Evolutionary conservation across 2,888 invertebrate species (phyloP).

Genomic region (Cynaeus angustus): DNA sequence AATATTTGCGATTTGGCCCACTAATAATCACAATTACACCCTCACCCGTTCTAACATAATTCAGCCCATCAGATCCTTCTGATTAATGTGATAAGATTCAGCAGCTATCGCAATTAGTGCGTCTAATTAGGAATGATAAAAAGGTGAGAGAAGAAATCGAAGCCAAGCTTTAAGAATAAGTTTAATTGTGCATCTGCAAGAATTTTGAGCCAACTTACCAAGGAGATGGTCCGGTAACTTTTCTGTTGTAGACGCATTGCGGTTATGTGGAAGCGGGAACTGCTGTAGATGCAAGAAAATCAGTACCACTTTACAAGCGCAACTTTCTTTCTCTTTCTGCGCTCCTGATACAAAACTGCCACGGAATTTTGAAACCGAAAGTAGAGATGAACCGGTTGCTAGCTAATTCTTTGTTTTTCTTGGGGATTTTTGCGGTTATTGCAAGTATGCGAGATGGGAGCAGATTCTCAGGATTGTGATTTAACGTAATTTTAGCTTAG

Average conservation of each 20-base stretch:
- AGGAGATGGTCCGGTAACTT: slow-evolving; percentile 7
- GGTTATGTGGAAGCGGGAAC: slow-evolving; percentile 26
- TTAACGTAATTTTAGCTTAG: too few species aligned
- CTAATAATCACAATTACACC: neutral
- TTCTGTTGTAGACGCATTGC: slow-evolving; percentile 38
- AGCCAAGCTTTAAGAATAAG: slow-evolving; percentile 21
- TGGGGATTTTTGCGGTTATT: neutral
- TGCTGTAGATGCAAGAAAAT: slow-evolving; percentile 34
- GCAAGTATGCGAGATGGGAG: too few species aligned
- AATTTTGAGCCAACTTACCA: slow-evolving; percentile 16
- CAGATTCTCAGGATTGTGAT: too few species aligned
- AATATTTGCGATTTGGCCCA: neutral
- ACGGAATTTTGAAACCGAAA: slow-evolving; percentile 42
- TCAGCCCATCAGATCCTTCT: slow-evolving; percentile 8
- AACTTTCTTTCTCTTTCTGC: slow-evolving; percentile 21
- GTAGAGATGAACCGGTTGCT: slow-evolving; percentile 22
- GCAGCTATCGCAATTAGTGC: slow-evolving; percentile 28
- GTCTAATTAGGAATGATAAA: slow-evolving; percentile 19
- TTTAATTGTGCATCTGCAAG: slow-evolving; percentile 22
- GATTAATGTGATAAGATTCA: slow-evolving; percentile 25
- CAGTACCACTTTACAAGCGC: slow-evolving; percentile 11
- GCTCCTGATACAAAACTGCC: slow-evolving; percentile 34
- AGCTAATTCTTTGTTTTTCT: neutral
- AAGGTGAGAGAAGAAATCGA: slow-evolving; percentile 17
- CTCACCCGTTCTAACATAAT: slow-evolving; percentile 11